Evolutionary conservation across 2,888 invertebrate genomes (phyloP).

Genomic region (Plemyria rubiginata): DNA sequence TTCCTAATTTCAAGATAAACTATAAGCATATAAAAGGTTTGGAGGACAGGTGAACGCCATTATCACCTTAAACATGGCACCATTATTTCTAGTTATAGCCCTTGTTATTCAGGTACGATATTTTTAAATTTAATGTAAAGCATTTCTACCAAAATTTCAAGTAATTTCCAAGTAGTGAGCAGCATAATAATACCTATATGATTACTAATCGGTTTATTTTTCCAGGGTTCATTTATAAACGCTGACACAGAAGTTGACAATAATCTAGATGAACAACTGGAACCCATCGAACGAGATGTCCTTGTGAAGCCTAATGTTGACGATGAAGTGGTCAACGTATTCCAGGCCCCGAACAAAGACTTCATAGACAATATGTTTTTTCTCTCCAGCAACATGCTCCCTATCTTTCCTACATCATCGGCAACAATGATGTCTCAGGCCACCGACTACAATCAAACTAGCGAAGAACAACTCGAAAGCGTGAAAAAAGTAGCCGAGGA

Average conservation of each 20-base stretch:
- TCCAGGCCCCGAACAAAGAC: slow-evolving; percentile 52
- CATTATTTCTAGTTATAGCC: slow-evolving; percentile 63
- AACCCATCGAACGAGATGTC: slow-evolving; percentile 42
- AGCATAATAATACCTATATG: neutral
- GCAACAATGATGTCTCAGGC: slow-evolving; percentile 67
- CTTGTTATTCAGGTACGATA: slow-evolving; percentile 67
- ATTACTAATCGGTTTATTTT: slow-evolving; percentile 30
- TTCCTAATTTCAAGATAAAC: slow-evolving; percentile 61
- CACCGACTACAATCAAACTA: slow-evolving; percentile 59
- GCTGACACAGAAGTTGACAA: slow-evolving; percentile 46
- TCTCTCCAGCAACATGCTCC: slow-evolving; percentile 43
- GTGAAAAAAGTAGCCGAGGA: slow-evolving; percentile 69
- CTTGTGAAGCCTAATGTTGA: slow-evolving; percentile 45
- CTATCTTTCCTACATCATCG: slow-evolving; percentile 57
- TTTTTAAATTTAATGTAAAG: too few species aligned
- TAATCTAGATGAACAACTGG: slow-evolving; percentile 44
- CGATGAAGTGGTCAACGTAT: slow-evolving; percentile 50
- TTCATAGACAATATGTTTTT: slow-evolving; percentile 66
- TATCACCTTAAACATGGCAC: slow-evolving; percentile 62
- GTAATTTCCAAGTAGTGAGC: too few species aligned
- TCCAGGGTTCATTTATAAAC: slow-evolving; percentile 60
- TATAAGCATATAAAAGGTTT: slow-evolving; percentile 58
- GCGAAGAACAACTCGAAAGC: slow-evolving; percentile 72
- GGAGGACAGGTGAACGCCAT: slow-evolving; percentile 41
- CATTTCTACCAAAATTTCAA: too few species aligned